These are phyloP conservation scores for Petaurus breviceps DNA, from an alignment of 2,113 vertebrate genomes.

Conservation along the genomic window DNA sequence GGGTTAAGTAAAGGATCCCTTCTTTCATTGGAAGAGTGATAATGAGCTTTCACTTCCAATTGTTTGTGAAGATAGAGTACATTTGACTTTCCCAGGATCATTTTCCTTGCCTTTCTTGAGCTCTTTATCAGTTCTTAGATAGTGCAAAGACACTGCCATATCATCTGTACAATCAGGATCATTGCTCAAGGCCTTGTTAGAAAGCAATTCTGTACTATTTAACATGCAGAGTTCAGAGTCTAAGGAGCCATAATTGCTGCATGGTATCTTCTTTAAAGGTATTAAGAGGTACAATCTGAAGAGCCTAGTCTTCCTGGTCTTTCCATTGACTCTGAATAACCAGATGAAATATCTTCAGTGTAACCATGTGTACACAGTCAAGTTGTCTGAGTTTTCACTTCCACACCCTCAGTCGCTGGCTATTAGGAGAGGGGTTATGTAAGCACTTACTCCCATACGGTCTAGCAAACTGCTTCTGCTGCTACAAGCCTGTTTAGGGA, in stretches of 20 bases:
- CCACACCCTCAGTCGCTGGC: constrained; percentile 24
- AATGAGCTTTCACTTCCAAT: background rate
- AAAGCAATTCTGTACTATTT: constrained; percentile 60
- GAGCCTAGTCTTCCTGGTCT: constrained; percentile 59
- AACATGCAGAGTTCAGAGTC: constrained; percentile 68
- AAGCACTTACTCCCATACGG: constrained; percentile 46
- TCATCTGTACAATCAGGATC: constrained; percentile 35
- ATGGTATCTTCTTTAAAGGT: constrained; percentile 69
- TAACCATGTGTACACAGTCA: constrained; percentile 58
- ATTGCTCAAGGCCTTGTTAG: constrained; percentile 51
- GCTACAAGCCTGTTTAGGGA: constrained; percentile 30
- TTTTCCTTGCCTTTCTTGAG: constrained; percentile 55
- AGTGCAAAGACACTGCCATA: background rate
- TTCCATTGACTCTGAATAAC: constrained; percentile 71
- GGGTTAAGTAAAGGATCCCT: no score
- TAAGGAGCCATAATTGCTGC: constrained; percentile 61
- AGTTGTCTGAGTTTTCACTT: constrained; percentile 43
- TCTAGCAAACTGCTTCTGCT: constrained; percentile 36
- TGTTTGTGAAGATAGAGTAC: background rate
- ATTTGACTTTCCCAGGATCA: constrained; percentile 4
- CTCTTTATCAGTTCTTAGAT: constrained; percentile 64
- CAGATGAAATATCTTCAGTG: constrained; percentile 53
- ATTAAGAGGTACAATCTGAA: constrained; percentile 64
- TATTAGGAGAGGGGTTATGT: constrained; percentile 12
- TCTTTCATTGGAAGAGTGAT: constrained; percentile 50